These are phyloP conservation scores for Macrobrachium rosenbergii DNA, from an alignment of 1,140 invertebrate genomes.

Conservation along the genomic window DNA sequence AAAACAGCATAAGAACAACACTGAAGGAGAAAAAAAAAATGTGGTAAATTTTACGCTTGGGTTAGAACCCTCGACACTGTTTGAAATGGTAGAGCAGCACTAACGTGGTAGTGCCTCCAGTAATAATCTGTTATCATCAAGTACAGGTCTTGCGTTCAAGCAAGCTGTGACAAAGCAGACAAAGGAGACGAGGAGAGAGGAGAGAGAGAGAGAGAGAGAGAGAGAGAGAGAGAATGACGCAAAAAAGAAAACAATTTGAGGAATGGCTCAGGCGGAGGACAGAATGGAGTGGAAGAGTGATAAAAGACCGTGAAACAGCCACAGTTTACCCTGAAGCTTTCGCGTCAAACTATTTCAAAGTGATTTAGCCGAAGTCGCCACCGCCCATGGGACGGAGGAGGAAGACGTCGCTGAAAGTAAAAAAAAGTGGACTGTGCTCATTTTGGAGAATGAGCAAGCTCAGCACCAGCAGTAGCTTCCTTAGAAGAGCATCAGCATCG, in stretches of 20 bases:
- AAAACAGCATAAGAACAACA: too few relatives aligned
- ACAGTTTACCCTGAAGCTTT: too few relatives aligned
- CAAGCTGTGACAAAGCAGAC: neutral
- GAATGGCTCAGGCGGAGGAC: neutral
- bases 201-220: slow-evolving; percentile 9
- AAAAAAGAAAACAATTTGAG: neutral
- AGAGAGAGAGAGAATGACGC: neutral
- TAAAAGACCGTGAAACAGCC: neutral
- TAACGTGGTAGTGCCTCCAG: slow-evolving; percentile 8
- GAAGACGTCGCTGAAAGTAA: neutral
- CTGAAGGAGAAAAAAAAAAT: too few relatives aligned
- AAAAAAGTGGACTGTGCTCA: too few relatives aligned
- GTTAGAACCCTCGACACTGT: too few relatives aligned
- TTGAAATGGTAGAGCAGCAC: too few relatives aligned
- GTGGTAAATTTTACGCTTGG: too few relatives aligned
- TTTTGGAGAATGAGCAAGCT: neutral
- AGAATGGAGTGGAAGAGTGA: neutral
- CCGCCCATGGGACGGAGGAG: neutral
- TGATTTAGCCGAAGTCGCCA: too few relatives aligned
- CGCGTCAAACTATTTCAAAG: too few relatives aligned
- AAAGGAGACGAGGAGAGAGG: neutral
- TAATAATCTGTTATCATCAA: neutral
- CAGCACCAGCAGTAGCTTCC: neutral
- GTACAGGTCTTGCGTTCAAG: neutral
- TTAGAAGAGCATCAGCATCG: too few relatives aligned